Conservation (phyloP, 1,140 invertebrate species). For the Bemisia tabaci region DNA sequence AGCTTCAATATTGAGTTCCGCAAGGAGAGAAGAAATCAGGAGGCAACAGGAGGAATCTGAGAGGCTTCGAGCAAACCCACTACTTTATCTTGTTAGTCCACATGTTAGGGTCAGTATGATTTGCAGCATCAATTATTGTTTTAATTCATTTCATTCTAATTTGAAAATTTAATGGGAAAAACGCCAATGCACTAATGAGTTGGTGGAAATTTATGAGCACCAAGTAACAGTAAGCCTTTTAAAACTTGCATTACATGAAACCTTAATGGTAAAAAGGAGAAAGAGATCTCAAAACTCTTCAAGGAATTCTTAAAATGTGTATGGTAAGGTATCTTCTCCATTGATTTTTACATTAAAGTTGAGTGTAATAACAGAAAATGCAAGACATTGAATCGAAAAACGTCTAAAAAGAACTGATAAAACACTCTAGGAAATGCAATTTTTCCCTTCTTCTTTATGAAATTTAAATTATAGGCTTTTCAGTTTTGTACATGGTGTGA, state of each 20-base stretch:
- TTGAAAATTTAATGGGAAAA: background rate
- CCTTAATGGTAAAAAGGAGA: background rate
- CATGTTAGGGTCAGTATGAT: conserved; percentile 74
- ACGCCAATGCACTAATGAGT: background rate
- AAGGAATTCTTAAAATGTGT: no score
- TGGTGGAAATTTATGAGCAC: background rate
- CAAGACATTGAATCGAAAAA: no score
- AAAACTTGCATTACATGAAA: background rate
- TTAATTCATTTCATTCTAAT: background rate
- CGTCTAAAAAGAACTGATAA: no score
- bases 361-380: no score
- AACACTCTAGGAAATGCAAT: no score
- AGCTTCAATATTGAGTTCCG: conserved; percentile 80
- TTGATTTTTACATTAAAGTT: no score
- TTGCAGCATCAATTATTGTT: background rate
- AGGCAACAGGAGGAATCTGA: conserved; percentile 83
- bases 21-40: conserved; percentile 83
- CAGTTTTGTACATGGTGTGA: no score
- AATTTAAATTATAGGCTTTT: no score
- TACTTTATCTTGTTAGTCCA: conserved; percentile 89
- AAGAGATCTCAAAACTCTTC: background rate
- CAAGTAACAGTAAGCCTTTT: background rate
- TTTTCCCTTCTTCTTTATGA: no score
- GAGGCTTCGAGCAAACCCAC: conserved; percentile 79
- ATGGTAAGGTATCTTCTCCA: no score